Percentiles rank a stretch among this genome's conserved stretches.
These are phyloP conservation scores for Xiphorhynchus erythropygius DNA, from an alignment of 2,797 vertebrate genomes.

Conservation along the genomic window DNA sequence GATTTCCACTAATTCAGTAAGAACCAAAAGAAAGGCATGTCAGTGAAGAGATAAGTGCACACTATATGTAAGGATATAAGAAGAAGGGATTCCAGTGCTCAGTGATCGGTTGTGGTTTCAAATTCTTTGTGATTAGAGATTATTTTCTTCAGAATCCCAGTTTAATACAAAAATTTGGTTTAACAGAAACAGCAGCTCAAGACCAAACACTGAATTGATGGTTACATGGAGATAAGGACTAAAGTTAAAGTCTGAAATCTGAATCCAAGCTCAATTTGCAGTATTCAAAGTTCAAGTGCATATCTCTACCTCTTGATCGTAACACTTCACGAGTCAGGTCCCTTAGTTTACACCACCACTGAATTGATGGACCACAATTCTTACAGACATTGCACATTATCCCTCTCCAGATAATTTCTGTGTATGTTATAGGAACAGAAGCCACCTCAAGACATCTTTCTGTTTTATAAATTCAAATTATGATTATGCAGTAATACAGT, in stretches of 20 bases:
- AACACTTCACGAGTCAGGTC: background rate
- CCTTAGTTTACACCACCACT: background rate
- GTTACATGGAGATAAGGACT: background rate
- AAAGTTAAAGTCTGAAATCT: background rate
- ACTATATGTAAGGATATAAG: background rate
- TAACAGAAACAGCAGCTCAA: background rate
- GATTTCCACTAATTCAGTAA: conserved; percentile 12
- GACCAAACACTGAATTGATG: background rate
- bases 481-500: background rate
- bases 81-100: background rate
- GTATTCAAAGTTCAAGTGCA: background rate
- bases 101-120: background rate
- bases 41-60: background rate
- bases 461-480: background rate
- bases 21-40: background rate
- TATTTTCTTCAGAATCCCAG: background rate
- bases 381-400: background rate
- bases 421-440: fast-evolving
- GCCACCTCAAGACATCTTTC: background rate
- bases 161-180: background rate
- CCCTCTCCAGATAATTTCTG: background rate
- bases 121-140: background rate
- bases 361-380: background rate
- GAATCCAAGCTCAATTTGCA: background rate
- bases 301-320: background rate